phyloP scores from a whole-genome alignment of 2,888 invertebrate genomes.

The Mimachlamys varia region DNA sequence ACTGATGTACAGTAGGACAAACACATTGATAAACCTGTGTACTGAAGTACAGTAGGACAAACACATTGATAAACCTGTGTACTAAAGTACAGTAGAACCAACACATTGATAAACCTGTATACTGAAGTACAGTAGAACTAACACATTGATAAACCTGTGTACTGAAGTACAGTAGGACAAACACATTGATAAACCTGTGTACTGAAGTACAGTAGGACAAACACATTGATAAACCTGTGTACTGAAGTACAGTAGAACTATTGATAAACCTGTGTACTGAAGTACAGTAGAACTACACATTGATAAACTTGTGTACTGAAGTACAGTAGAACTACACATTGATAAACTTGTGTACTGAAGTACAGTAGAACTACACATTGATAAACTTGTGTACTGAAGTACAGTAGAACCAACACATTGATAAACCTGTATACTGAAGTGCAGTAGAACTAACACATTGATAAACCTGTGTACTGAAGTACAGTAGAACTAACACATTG shows the following conservation, averaged over 20 bases:
- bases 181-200: not conserved
- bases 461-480: no score
- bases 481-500: conserved; percentile 9
- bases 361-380: not conserved
- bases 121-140: not conserved
- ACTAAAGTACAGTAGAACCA: not conserved
- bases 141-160: not conserved
- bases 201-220: not conserved
- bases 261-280: no score
- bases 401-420: conserved; percentile 9
- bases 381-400: no score
- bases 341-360: no score
- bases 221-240: not conserved
- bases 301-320: no score
- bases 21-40: not conserved
- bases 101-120: not conserved
- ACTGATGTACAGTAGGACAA: not conserved
- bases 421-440: no score
- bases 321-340: not conserved
- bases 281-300: not conserved
- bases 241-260: no score
- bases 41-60: not conserved
- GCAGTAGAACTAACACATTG: not conserved
- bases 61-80: not conserved
- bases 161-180: not conserved